phyloP scores from a whole-genome alignment of 2,888 invertebrate species.

The Lepas anatifera region DNA sequence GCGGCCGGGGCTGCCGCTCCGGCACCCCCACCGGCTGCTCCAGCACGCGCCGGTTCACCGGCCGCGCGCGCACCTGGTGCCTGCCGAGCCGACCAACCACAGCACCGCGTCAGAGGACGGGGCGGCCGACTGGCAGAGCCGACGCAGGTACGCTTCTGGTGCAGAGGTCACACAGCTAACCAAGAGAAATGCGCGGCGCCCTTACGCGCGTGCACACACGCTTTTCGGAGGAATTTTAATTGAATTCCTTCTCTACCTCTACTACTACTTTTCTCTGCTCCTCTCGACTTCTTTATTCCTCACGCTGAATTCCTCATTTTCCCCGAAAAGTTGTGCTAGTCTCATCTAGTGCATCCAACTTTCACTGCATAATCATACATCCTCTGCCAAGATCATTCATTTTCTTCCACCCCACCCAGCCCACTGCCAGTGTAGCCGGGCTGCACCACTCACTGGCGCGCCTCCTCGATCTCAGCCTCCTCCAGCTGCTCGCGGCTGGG shows the following conservation, averaged over 20 bases:
- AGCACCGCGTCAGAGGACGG: background rate
- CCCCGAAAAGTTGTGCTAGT: no score
- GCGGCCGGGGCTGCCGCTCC: background rate
- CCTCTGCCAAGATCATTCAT: no score
- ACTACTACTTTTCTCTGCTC: no score
- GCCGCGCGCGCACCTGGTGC: background rate
- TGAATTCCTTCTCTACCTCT: no score
- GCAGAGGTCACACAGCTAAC: background rate
- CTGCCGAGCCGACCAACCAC: background rate
- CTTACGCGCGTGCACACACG: background rate
- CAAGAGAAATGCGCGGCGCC: background rate
- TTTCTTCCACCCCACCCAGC: no score
- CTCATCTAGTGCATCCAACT: no score
- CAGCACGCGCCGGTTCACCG: constrained; percentile 6
- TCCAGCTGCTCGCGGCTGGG: constrained; percentile 6
- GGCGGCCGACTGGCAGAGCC: no score
- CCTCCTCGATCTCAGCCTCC: background rate
- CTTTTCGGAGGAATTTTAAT: background rate
- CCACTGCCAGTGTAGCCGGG: background rate
- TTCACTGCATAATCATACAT: no score
- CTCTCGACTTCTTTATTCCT: no score
- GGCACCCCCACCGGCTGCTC: constrained; percentile 9
- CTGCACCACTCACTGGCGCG: background rate
- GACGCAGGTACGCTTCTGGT: no score
- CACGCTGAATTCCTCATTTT: no score